These are phyloP conservation scores for Periphyllus acericola DNA, from an alignment of 2,888 invertebrate genomes.

Conservation along the genomic window DNA sequence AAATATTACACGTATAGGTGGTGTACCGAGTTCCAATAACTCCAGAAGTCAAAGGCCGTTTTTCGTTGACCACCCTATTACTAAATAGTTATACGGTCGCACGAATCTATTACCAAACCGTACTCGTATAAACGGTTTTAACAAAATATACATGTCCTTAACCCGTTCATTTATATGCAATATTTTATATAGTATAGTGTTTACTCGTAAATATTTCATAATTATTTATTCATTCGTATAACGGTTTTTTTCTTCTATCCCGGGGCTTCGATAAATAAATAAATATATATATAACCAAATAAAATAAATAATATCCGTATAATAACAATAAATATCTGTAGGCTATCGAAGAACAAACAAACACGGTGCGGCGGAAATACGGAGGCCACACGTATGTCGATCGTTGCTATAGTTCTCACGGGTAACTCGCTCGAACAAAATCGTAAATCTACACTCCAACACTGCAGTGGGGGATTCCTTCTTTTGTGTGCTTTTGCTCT, in stretches of 20 bases:
- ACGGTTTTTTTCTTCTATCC: not conserved
- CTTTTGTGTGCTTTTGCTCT: conserved; percentile 16
- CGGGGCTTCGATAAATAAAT: not conserved
- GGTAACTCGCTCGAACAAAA: conserved; percentile 18
- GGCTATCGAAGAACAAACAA: not conserved
- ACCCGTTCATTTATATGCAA: too few relatives aligned
- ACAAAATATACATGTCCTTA: too few relatives aligned
- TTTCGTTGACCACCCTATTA: too few relatives aligned
- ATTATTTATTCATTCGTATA: not conserved
- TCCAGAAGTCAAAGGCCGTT: too few relatives aligned
- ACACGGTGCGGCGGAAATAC: not conserved
- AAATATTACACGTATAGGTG: too few relatives aligned
- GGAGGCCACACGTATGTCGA: conserved; percentile 17
- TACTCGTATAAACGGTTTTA: too few relatives aligned
- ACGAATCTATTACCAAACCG: too few relatives aligned
- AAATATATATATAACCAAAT: conserved; percentile 10
- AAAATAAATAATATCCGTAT: not conserved
- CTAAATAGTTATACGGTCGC: too few relatives aligned
- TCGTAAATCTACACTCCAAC: conserved; percentile 53
- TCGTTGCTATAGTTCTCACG: conserved; percentile 47
- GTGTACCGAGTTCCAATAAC: too few relatives aligned
- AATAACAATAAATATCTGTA: conserved; percentile 39
- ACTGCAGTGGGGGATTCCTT: not conserved
- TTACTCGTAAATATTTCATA: not conserved
- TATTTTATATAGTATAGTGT: too few relatives aligned